Evolutionary conservation across 1,140 invertebrate species (phyloP), one percentile per base, ranked within the genome.

Genomic region (Trichonephila inaurata): DNA sequence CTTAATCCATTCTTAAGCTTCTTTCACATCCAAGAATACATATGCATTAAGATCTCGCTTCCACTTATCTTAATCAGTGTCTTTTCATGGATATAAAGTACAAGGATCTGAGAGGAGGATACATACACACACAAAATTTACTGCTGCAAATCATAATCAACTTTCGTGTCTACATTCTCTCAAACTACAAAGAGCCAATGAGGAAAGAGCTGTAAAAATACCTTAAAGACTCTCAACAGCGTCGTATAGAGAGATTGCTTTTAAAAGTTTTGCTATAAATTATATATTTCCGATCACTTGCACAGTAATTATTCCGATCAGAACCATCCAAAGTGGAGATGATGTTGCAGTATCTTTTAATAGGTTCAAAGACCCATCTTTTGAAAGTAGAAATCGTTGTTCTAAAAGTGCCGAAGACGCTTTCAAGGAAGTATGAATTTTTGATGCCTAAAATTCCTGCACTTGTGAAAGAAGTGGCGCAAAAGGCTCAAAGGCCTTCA

Each of bases 201-300:
- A 51, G 51, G 51, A 40, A 16, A 19, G 33, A 18, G 33, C 72
- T 18, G 12, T 77, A 77, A 77, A 64, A 77, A 77, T 77, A 18
- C 72, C 14, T 18, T 33, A 14, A 77, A 40, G 5, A 77, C 28
- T 28, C 6, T 40, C 33, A 7, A 28, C 14, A 33, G 18, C 28
- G 12, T 33, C 66, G 4, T 33, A 64, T 16, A 64, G 21, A 21
- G 21, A 64, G 18, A 64, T 64, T 64, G 62, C 62, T 64, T 64
- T 64, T 64, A 64, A 77, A 77, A 77, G 72, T 77, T 77, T 77
- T 40, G 72, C 72, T 40, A 77, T 77, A 77, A 77, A 77, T 77
- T 77, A 77, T 40, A 24, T 6, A 14, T 77, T 77, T 77, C 69
- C 72, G 72, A 77, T 77, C 33, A 77, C 72, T 77, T 77, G 18